Evolutionary conservation across 1,140 invertebrate species (phyloP).

Genomic region (Procambarus clarkii): DNA sequence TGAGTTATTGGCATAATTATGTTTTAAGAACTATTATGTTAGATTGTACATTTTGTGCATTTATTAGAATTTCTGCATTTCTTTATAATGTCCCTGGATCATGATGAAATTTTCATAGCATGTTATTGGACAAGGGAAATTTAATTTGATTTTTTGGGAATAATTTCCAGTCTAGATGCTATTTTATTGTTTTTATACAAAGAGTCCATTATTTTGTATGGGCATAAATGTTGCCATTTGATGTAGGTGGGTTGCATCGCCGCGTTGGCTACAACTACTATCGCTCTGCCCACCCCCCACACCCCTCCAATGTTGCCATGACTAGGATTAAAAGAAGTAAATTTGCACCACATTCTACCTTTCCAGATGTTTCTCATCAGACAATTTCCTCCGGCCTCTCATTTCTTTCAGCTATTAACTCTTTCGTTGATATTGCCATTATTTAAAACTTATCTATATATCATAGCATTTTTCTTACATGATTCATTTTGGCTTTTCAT

Average conservation of each 20-base stretch:
- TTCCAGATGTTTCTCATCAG: neutral
- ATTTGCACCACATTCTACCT: neutral
- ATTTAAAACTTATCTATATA: neutral
- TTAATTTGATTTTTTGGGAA: neutral
- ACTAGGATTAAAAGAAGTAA: neutral
- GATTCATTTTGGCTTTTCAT: neutral
- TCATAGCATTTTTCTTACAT: neutral
- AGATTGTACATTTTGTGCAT: neutral
- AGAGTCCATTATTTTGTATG: neutral
- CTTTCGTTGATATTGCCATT: neutral
- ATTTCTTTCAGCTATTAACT: neutral
- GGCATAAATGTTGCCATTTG: neutral
- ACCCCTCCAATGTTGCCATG: neutral
- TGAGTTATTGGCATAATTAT: no score
- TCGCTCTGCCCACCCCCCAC: neutral
- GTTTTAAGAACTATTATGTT: no score
- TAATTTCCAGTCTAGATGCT: neutral
- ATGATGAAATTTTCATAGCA: neutral
- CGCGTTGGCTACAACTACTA: neutral
- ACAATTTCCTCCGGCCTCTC: neutral
- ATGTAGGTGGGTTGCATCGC: neutral
- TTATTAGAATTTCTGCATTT: neutral
- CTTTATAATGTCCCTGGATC: neutral
- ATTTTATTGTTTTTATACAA: neutral
- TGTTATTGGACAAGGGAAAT: neutral